Evolutionary conservation across 2,797 vertebrate species (phyloP).

Genomic region (Microctenopoma stevenorrisi): DNA sequence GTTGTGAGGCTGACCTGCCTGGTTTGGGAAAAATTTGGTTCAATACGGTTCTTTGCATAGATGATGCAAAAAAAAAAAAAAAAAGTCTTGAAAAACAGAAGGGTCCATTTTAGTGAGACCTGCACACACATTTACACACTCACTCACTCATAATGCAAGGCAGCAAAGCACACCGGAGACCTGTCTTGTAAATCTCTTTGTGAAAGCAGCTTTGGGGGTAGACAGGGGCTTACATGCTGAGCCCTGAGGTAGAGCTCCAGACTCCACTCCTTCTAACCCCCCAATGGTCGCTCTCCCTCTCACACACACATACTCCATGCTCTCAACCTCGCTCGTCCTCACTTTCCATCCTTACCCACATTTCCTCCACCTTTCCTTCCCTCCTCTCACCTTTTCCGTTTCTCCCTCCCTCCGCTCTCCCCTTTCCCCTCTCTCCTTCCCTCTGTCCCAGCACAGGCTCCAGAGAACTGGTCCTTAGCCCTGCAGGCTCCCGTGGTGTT

Average conservation of each 20-base stretch:
- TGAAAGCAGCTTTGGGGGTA: constrained; percentile 87
- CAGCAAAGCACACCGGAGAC: constrained; percentile 80
- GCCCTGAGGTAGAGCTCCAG: constrained; percentile 81
- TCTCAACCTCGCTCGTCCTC: constrained; percentile 60
- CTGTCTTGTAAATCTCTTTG: constrained; percentile 88
- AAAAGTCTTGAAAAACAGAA: constrained; percentile 30
- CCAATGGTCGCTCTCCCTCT: constrained; percentile 64
- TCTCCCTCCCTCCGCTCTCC: constrained; percentile 29
- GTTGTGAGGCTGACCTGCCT: constrained; percentile 65
- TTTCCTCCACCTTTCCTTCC: constrained; percentile 62
- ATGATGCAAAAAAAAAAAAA: constrained; percentile 51
- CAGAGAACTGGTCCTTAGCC: constrained; percentile 77
- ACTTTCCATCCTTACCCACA: constrained; percentile 57
- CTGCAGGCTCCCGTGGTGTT: constrained; percentile 89
- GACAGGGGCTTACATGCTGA: constrained; percentile 83
- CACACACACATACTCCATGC: constrained; percentile 73
- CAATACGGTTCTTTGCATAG: constrained; percentile 64
- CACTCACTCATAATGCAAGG: constrained; percentile 77
- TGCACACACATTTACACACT: constrained; percentile 47
- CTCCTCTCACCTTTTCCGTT: constrained; percentile 67
- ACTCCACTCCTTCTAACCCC: constrained; percentile 75
- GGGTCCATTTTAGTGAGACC: constrained; percentile 47
- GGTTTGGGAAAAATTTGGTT: constrained; percentile 61
- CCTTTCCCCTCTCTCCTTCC: constrained; percentile 34
- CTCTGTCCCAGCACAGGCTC: constrained; percentile 64